Percentiles rank a stretch among this genome's conserved stretches.
phyloP scores from a whole-genome alignment of 2,888 invertebrate species.

The Noctua comes region DNA sequence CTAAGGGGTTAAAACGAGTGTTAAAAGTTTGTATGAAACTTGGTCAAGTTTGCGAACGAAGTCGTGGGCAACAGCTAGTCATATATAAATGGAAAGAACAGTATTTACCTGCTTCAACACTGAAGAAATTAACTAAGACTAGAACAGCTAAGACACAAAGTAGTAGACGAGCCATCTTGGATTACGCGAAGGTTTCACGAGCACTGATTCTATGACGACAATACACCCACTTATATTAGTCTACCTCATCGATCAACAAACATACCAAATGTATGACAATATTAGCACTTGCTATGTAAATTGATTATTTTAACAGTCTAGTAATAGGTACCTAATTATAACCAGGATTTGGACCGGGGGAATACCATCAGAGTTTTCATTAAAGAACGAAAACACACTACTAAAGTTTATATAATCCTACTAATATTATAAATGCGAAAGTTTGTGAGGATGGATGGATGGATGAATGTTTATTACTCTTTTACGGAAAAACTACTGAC shows the following conservation, averaged over 20 bases:
- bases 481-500: too few relatives aligned
- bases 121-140: slow-evolving; percentile 36
- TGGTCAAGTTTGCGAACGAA: too few relatives aligned
- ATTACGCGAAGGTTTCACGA: slow-evolving; percentile 3
- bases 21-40: too few relatives aligned
- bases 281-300: slow-evolving; percentile 42
- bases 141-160: slow-evolving; percentile 24
- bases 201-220: slow-evolving; percentile 1
- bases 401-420: too few relatives aligned
- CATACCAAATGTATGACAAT: slow-evolving; percentile 29
- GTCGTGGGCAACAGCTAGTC: too few relatives aligned
- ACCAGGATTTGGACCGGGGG: not conserved
- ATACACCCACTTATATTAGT: slow-evolving; percentile 44
- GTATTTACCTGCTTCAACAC: slow-evolving; percentile 45
- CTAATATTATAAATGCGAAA: too few relatives aligned
- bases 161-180: slow-evolving; percentile 49
- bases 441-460: too few relatives aligned
- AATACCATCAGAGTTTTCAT: not conserved
- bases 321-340: not conserved
- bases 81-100: not conserved
- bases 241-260: not conserved
- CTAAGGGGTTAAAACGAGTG: too few relatives aligned
- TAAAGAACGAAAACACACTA: too few relatives aligned
- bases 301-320: slow-evolving; percentile 4
- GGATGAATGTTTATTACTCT: too few relatives aligned